Percentiles rank a stretch among this genome's conserved stretches.
Conservation (phyloP, 2,888 invertebrate genomes). For the Muschampia plurimacula region DNA sequence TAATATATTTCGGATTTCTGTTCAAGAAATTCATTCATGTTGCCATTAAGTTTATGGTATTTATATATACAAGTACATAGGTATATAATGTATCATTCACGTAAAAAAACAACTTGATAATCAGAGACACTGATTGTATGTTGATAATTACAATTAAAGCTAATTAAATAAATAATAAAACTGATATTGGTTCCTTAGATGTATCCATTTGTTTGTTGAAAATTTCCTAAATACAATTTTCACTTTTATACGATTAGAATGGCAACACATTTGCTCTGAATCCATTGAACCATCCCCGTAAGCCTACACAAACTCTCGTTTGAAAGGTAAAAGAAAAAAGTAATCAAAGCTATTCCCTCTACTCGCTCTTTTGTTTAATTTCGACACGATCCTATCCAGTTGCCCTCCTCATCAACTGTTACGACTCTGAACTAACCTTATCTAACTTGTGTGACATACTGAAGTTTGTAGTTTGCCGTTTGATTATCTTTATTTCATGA, state of each 20-base stretch:
- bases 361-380: slow-evolving; percentile 49
- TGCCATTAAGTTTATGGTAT: too few relatives aligned
- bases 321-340: slow-evolving; percentile 39
- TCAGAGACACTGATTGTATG: too few relatives aligned
- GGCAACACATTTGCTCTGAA: slow-evolving; percentile 6
- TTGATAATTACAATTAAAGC: too few relatives aligned
- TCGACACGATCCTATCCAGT: slow-evolving; percentile 46
- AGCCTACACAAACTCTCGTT: slow-evolving; percentile 6
- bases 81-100: too few relatives aligned
- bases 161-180: too few relatives aligned
- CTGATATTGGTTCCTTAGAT: too few relatives aligned
- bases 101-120: too few relatives aligned
- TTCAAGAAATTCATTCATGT: too few relatives aligned
- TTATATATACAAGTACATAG: too few relatives aligned
- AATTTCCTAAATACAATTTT: background rate
- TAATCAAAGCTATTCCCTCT: slow-evolving; percentile 47
- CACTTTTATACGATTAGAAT: background rate
- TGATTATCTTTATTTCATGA: background rate
- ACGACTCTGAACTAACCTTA: slow-evolving; percentile 46
- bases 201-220: background rate
- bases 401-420: slow-evolving; percentile 42
- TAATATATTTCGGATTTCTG: too few relatives aligned
- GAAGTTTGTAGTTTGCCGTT: background rate
- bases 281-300: background rate
- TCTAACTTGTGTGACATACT: slow-evolving; percentile 28